Conservation (phyloP, 2,113 vertebrate genomes). For the Hemibagrus wyckioides region DNA sequence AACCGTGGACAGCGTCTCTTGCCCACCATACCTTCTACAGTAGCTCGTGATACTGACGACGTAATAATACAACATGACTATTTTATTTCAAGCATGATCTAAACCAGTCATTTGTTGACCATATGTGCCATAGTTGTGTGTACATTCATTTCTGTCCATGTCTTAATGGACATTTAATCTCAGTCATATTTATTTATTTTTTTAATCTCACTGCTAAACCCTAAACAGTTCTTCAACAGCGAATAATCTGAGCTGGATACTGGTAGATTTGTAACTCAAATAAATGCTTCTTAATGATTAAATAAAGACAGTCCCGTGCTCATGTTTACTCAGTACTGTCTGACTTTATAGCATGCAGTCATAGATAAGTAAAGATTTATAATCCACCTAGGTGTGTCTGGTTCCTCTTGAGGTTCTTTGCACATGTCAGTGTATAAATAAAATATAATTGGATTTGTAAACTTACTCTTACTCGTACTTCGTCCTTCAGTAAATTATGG, state of each 20-base stretch:
- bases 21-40: not conserved
- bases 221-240: no score
- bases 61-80: not conserved
- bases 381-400: not conserved
- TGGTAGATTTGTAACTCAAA: no score
- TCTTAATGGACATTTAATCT: not conserved
- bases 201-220: no score
- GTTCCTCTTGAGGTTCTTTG: not conserved
- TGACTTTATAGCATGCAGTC: not conserved
- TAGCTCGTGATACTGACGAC: not conserved
- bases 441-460: not conserved
- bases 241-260: no score
- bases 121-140: not conserved
- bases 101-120: not conserved
- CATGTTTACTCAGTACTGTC: not conserved
- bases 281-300: no score
- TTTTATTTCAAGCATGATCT: not conserved
- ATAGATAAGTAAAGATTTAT: not conserved
- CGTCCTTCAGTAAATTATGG: not conserved
- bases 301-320: no score
- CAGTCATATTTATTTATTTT: not conserved
- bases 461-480: not conserved
- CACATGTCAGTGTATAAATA: not conserved
- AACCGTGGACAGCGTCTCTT: constrained; percentile 38
- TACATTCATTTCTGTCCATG: not conserved